Evolutionary conservation across 2,888 invertebrate species (phyloP), one percentile per base, ranked within the genome.

Genomic region (Anaspis maculata): DNA sequence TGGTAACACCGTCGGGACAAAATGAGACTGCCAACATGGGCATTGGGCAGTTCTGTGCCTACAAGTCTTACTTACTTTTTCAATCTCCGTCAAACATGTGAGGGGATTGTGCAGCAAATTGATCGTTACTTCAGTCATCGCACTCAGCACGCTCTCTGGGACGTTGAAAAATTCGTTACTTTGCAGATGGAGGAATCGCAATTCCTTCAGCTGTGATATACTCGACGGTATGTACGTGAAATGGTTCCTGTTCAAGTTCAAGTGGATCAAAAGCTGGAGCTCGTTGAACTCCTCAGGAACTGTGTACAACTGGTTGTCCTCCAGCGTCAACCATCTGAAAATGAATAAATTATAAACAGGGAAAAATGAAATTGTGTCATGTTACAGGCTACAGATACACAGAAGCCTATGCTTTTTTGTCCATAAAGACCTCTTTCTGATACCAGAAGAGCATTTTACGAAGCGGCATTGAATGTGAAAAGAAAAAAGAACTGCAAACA

Each of bases 291-390:
- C 61, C 5, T 54, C 41, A 1, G 81, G 79, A 15, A 80, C 36
- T 1, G 56, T 56, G 10, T 65, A 65, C 26, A 81, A 64, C 30
- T 66, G 59, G 52, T 81, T 81, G 37, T 73, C 70, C 49, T 81
- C 79, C 27, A 78, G 57, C 0, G 81, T 79, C 10, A 81, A 50
- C 80, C 81, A 81, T 53, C 78, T 76, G 52, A 22, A 61, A 61
- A 36, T 37, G 25, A 34, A 36, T 22, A 30, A 31, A 37, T 32
- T 33, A 10, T 9, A 1, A 32, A 21, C 13, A 3, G 27, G 3
- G 13, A 40, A 28, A 6, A 13, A 15, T 15, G 5, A 3, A 15
- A 13, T n/a, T 6, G 3, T 27, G 13, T 27, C n/a, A n/a, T n/a
- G n/a, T n/a, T n/a, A n/a, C n/a, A n/a, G n/a, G n/a, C n/a, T n/a